A percentile compares a stretch with the other conserved stretches of the same genome.
Evolutionary conservation across 2,888 invertebrate genomes (phyloP).

Genomic region (Tryphoninae sp.): DNA sequence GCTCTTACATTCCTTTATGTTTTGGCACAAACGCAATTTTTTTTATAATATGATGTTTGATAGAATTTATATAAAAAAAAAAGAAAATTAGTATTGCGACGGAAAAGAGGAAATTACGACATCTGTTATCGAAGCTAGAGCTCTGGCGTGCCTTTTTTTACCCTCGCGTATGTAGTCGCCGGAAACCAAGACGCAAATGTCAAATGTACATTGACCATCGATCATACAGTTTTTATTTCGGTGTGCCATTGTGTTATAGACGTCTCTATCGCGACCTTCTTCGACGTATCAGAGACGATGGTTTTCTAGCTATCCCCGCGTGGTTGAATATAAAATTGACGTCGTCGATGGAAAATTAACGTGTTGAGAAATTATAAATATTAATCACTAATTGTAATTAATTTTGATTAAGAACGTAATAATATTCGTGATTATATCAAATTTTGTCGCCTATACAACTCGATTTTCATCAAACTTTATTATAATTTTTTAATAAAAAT

Average conservation of each 20-base stretch:
- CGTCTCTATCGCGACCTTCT: not conserved
- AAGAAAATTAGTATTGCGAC: not conserved
- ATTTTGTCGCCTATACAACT: not conserved
- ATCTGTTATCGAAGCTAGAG: conserved; percentile 19
- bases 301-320: not conserved
- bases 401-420: not conserved
- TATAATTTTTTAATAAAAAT: not conserved
- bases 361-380: not conserved
- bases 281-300: not conserved
- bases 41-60: not conserved
- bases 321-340: conserved; percentile 4
- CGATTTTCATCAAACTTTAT: too few species aligned
- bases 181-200: conserved; percentile 47
- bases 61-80: not conserved
- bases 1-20: not conserved
- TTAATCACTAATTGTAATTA: not conserved
- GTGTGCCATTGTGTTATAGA: not conserved
- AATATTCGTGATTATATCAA: too few species aligned
- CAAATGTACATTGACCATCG: conserved; percentile 52
- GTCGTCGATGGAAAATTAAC: not conserved
- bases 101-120: not conserved
- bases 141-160: not conserved
- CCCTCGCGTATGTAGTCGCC: not conserved
- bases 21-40: not conserved
- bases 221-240: not conserved